These are phyloP conservation scores for Philhelius pedissequus DNA, from an alignment of 2,888 invertebrate species.

Conservation along the genomic window DNA sequence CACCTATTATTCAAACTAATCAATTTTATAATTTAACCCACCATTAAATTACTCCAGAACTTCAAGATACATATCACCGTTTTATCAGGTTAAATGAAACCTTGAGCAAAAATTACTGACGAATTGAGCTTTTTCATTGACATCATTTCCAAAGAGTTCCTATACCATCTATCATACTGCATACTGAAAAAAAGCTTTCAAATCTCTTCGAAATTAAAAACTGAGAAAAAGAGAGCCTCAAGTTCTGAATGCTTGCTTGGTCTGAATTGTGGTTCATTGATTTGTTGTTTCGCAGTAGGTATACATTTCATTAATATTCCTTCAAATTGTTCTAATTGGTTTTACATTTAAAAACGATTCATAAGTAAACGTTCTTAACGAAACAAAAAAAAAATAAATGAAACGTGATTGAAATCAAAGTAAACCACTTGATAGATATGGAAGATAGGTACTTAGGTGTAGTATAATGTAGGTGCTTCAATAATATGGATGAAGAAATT, in stretches of 20 bases:
- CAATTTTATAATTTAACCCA: background rate
- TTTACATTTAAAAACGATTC: slow-evolving; percentile 2
- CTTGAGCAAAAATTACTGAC: background rate
- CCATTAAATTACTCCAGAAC: background rate
- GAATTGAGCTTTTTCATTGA: background rate
- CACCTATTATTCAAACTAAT: background rate
- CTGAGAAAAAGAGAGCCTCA: background rate
- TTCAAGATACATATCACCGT: background rate
- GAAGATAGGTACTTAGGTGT: slow-evolving; percentile 1
- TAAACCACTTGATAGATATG: slow-evolving; percentile 10
- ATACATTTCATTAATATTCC: slow-evolving; percentile 18
- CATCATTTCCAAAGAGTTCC: background rate
- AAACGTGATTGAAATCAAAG: slow-evolving; percentile 11
- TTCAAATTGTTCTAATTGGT: slow-evolving; percentile 15
- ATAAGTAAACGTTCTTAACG: background rate
- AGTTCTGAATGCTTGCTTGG: background rate
- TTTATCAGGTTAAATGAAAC: background rate
- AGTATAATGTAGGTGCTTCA: background rate
- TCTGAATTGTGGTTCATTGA: slow-evolving; percentile 56
- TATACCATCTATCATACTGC: background rate
- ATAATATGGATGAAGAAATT: background rate
- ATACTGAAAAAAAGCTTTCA: background rate
- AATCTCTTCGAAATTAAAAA: background rate
- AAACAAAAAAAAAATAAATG: too few relatives aligned
- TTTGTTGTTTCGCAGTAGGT: slow-evolving; percentile 27